Evolutionary conservation across 2,888 invertebrate species (phyloP), one percentile per base, ranked within the genome.

Genomic region (Dioctria rufipes): DNA sequence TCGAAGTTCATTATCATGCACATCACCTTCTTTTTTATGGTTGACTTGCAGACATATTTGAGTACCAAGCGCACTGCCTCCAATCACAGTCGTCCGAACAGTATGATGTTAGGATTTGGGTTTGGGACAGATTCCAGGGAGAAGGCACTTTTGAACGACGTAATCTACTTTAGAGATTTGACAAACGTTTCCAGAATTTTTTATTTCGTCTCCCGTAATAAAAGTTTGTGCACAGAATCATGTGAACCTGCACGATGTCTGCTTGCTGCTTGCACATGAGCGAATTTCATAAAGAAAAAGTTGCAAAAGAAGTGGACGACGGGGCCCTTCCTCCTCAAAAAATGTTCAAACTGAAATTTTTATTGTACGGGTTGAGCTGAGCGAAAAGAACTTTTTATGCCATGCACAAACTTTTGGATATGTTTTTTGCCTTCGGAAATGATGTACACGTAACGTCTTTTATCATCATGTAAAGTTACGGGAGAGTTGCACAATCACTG

Each of bases 141-240:
- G 71, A 71, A 37, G 73, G 58, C 51, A 58, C 73, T 73, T 67
- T 78, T 79, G 79, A 79, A 60, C 67, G 79, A 79, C 79, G 67
- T 79, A 79, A 79, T 79, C 67, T 79, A 79, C 79, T 79, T 79
- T 67, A 43, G 67, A 79, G 79, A 79, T 79, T 79, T 79, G 79
- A 79, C 79, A 79, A 79, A 79, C 67, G 79, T 79, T 79, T 39
- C 67, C 60, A 67, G 79, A 67, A 79, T 79, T 60, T 79, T 79
- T 79, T 67, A 67, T 79, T 78, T 69, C 58, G 43, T 46, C 66
- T n/a, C 9, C 63, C 46, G 77, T 77, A 77, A 77, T 77, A 77
- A 77, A 77, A 77, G 77, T 77, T 77, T 77, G 77, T 63, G 58
- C 58, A 63, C 37, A 25, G 37, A 58, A 46, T 43, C 77, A 77